Evolutionary conservation across 2,797 vertebrate genomes (phyloP).

Genomic region (Hydrophis major): DNA sequence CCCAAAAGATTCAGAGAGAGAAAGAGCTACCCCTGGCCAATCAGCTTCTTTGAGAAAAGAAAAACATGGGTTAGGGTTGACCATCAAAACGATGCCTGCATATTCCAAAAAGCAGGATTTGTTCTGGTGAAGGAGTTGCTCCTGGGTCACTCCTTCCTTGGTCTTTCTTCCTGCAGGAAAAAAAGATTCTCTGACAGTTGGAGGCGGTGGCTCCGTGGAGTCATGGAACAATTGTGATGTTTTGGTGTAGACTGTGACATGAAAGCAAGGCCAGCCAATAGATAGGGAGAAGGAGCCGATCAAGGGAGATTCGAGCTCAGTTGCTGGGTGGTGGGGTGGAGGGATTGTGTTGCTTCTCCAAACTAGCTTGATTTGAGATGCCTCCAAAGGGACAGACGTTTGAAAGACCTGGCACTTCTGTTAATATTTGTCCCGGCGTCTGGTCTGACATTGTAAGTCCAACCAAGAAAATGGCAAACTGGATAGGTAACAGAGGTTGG

Average conservation of each 20-base stretch:
- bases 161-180: background rate
- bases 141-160: background rate
- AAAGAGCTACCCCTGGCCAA: background rate
- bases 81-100: background rate
- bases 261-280: background rate
- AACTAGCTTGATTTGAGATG: background rate
- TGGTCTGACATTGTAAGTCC: background rate
- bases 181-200: background rate
- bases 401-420: background rate
- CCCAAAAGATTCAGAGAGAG: background rate
- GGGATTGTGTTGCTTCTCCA: background rate
- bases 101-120: background rate
- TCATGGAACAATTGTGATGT: background rate
- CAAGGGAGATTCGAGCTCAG: background rate
- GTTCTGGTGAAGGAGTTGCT: background rate
- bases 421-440: background rate
- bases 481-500: background rate
- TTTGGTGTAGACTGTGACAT: background rate
- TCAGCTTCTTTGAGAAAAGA: background rate
- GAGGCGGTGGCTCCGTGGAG: background rate
- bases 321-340: background rate
- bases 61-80: background rate
- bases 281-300: background rate
- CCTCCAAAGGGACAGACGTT: background rate
- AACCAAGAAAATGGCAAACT: background rate